Conservation (phyloP, 1,140 invertebrate species). For the Papilio machaon region DNA sequence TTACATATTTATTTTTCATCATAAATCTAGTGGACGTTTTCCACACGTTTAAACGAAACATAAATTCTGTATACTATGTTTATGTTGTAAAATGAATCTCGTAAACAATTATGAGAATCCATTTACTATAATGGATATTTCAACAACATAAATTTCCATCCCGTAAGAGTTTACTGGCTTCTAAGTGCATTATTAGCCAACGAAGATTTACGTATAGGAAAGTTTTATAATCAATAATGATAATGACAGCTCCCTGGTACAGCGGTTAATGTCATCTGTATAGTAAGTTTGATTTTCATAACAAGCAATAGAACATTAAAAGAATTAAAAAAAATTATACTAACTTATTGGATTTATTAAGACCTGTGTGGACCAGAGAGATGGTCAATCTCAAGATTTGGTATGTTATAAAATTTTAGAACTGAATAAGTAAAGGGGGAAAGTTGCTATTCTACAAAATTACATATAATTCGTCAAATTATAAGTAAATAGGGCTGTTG, state of each 20-base stretch:
- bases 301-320: not conserved
- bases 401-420: not conserved
- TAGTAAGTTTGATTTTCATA: not conserved
- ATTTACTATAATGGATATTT: slow-evolving; percentile 21
- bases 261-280: not conserved
- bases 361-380: not conserved
- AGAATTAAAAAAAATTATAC: not conserved
- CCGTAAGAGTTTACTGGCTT: slow-evolving; percentile 16
- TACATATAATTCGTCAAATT: not conserved
- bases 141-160: slow-evolving; percentile 21
- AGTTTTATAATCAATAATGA: slow-evolving; percentile 5
- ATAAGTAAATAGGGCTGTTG: not conserved
- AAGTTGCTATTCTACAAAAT: not conserved
- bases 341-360: not conserved
- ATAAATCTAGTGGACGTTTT: not conserved
- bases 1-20: not conserved
- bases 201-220: not conserved
- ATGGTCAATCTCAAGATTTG: not conserved
- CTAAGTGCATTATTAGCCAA: slow-evolving; percentile 16
- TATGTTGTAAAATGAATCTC: slow-evolving; percentile 7
- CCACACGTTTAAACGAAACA: not conserved
- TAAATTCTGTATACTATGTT: not conserved
- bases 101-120: slow-evolving; percentile 1
- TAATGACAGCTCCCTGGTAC: not conserved
- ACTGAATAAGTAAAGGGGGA: not conserved